Base-by-base conservation (phyloP, 2,797 vertebrate species). In the Decapterus maruadsi region DNA sequence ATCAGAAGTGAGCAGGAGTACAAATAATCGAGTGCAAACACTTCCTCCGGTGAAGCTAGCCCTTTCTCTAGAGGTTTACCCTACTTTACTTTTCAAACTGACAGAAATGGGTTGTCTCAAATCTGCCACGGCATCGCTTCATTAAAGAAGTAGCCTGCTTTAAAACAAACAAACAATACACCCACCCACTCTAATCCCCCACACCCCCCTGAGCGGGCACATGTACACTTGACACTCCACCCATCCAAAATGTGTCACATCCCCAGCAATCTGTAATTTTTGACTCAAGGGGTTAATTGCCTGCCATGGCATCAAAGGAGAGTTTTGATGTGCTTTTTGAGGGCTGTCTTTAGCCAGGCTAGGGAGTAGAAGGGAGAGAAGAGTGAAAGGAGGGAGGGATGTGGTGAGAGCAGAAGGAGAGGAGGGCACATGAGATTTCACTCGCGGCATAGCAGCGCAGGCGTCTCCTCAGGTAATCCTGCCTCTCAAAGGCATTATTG, bases 251-350 rank as follows among this genome's bases (percentile, higher is more conserved):
- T 88, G 87, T 94, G 93, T 94, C 94, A 92, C 91, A 91, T 94
- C 86, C 89, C 87, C 80, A 80, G 89, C 93, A 95, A 92, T 93
- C 92, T 90, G 92, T 95, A 94, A 93, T 90, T 92, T 90, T 90
- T 89, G 90, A 93, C 95, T 93, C 91, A 17, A 85, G 91, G 91
- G 94, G 94, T 95, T 96, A 95, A 95, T 95, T 94, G 94, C 87
- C 91, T 95, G 89, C 88, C 90, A 92, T 91, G 89, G 93, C 95
- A 95, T 96, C 95, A 96, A 96, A 96, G 95, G 87, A 80, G 80
- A 92, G 92, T 95, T 94, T 95, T 94, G 96, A 95, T 95, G 94
- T 96, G 92, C 93, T 94, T 95, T 96, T 94, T 93, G 93, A 96
- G 93, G 90, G 91, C 93, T 94, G 94, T 96, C 95, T 96, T 94